Conservation (phyloP, 2,797 vertebrate species). For the Falco concolor region DNA sequence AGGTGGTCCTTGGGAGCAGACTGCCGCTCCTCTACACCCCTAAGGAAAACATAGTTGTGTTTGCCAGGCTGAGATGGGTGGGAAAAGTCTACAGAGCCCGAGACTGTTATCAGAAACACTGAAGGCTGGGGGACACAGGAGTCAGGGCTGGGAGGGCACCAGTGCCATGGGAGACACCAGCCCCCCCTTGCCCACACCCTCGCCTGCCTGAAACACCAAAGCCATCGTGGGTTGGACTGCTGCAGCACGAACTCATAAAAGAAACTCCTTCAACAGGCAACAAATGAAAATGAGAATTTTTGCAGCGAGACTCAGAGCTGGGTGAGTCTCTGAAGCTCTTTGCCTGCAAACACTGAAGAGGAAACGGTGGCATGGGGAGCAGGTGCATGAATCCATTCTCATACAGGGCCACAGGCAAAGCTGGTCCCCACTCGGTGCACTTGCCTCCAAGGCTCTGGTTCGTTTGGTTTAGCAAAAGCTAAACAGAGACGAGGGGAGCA, state of each 20-base stretch:
- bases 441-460: background rate
- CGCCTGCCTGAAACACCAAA: background rate
- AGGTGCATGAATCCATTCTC: background rate
- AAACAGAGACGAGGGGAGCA: background rate
- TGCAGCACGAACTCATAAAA: background rate
- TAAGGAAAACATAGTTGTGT: background rate
- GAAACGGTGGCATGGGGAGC: background rate
- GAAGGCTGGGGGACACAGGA: background rate
- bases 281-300: background rate
- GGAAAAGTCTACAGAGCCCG: background rate
- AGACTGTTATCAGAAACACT: background rate
- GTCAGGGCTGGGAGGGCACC: background rate
- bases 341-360: background rate
- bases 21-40: background rate
- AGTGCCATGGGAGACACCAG: background rate
- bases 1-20: background rate
- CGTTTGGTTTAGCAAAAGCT: background rate
- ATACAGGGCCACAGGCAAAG: background rate
- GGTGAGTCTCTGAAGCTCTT: background rate
- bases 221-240: background rate
- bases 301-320: background rate
- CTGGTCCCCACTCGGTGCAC: background rate
- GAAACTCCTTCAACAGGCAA: background rate
- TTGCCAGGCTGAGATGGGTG: background rate
- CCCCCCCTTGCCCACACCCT: fast-evolving